phyloP scores from a whole-genome alignment of 2,797 vertebrate genomes.

The Tolypeutes matacus region DNA sequence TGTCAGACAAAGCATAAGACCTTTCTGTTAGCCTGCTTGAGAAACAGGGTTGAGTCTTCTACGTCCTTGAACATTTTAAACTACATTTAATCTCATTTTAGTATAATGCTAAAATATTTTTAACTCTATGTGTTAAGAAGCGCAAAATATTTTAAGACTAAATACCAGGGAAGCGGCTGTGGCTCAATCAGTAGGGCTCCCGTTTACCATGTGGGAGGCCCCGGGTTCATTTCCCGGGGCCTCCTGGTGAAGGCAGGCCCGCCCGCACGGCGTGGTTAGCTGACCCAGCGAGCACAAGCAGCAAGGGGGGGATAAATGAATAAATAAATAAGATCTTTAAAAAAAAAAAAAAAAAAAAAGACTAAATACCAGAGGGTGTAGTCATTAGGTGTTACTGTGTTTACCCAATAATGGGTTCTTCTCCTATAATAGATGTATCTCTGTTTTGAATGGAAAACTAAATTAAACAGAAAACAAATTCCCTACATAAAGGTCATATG shows the following conservation, averaged over 20 bases:
- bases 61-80: constrained; percentile 51
- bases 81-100: constrained; percentile 52
- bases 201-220: too few species aligned
- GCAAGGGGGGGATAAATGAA: too few species aligned
- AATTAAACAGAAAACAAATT: constrained; percentile 75
- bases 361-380: constrained; percentile 46
- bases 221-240: too few species aligned
- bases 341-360: too few species aligned
- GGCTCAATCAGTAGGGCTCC: too few species aligned
- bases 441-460: constrained; percentile 72
- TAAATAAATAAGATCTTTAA: too few species aligned
- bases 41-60: background rate
- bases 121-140: constrained; percentile 59
- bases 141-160: constrained; percentile 65
- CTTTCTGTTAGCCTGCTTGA: constrained; percentile 30
- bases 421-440: constrained; percentile 65
- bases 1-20: constrained; percentile 6
- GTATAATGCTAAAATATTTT: constrained; percentile 65
- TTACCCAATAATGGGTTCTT: constrained; percentile 63
- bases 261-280: too few species aligned
- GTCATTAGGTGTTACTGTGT: constrained; percentile 60
- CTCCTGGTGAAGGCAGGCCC: too few species aligned
- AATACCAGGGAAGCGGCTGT: too few species aligned
- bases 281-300: too few species aligned
- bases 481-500: constrained; percentile 69